phyloP scores from a whole-genome alignment of 2,797 vertebrate species.

The Acomys russatus region DNA sequence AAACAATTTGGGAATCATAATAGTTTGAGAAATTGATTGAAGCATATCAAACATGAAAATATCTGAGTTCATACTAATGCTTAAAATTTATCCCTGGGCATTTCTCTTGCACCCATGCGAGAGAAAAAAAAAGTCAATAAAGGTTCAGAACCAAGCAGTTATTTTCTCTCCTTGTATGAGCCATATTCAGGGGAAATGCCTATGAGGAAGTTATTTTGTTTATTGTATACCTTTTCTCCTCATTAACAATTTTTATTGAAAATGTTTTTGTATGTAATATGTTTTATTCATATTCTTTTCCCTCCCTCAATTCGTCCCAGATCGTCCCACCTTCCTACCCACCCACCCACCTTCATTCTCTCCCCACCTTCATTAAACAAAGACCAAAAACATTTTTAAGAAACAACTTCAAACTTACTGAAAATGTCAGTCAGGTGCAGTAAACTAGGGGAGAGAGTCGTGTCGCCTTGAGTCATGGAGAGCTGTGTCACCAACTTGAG shows the following conservation, averaged over 20 bases:
- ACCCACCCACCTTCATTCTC: too few relatives aligned
- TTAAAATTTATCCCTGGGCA: constrained; percentile 10
- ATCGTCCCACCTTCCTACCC: background rate
- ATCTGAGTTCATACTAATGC: background rate
- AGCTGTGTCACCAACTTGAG: background rate
- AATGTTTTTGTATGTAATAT: background rate
- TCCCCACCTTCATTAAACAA: background rate
- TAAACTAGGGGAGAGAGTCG: background rate
- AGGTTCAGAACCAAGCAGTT: background rate
- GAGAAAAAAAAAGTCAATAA: background rate
- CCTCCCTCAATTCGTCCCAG: background rate
- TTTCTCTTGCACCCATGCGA: background rate
- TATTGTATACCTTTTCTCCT: background rate
- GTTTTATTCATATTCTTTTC: background rate
- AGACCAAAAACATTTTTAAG: background rate
- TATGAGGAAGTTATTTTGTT: background rate
- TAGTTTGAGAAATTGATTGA: background rate
- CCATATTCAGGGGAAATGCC: background rate
- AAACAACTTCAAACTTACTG: background rate
- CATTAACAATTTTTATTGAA: background rate
- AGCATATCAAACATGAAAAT: constrained; percentile 13
- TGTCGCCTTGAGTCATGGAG: background rate
- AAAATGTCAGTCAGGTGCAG: background rate
- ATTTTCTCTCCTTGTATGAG: background rate
- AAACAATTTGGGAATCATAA: background rate